Evolutionary conservation across 2,888 invertebrate species (phyloP).

Genomic region (Serripes groenlandicus): DNA sequence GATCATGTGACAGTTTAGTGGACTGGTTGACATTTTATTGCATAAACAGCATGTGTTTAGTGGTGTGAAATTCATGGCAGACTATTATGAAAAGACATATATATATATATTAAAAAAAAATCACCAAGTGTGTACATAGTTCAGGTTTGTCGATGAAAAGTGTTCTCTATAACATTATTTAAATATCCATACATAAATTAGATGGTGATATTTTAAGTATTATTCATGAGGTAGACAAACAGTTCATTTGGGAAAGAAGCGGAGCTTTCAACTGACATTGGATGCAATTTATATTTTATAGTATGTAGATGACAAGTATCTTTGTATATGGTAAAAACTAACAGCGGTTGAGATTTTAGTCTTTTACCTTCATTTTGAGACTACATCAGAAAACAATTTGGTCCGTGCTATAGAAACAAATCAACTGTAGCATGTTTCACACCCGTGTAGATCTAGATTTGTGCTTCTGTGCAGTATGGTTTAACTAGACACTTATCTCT

Average conservation of each 20-base stretch:
- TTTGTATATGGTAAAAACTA: too few relatives aligned
- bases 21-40: conserved; percentile 8
- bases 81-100: too few relatives aligned
- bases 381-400: too few relatives aligned
- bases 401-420: neutral
- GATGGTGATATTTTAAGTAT: neutral
- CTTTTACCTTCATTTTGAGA: too few relatives aligned
- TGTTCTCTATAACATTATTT: neutral
- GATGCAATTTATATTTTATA: conserved; percentile 12
- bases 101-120: too few relatives aligned
- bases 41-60: conserved; percentile 14
- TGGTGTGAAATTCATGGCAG: conserved; percentile 22
- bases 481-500: too few relatives aligned
- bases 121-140: conserved; percentile 3
- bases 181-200: conserved; percentile 2
- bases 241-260: neutral
- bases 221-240: neutral
- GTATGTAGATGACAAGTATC: neutral
- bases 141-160: neutral
- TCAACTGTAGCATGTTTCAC: neutral
- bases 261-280: neutral
- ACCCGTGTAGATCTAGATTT: too few relatives aligned
- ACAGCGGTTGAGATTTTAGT: too few relatives aligned
- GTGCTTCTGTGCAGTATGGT: too few relatives aligned
- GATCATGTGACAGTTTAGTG: conserved; percentile 4